Conservation (phyloP, 2,113 vertebrate genomes). For the Acrocephalus arundinaceus region DNA sequence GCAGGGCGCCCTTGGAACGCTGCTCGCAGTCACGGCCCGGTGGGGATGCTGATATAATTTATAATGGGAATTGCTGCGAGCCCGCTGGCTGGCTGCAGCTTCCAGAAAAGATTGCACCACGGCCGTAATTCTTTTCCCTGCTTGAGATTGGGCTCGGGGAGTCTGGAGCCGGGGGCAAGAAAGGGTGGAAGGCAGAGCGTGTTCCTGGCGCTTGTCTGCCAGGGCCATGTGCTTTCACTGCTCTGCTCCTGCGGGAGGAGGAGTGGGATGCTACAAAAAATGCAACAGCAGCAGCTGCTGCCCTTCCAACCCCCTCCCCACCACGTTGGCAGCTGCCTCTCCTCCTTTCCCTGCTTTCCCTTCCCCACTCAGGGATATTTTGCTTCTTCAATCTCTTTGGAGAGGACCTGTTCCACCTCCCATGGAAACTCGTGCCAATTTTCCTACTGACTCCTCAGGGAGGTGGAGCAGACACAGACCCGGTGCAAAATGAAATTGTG, state of each 20-base stretch:
- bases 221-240: background rate
- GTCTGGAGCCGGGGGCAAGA: background rate
- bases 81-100: background rate
- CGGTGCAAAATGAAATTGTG: background rate
- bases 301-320: background rate
- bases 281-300: constrained; percentile 49
- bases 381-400: background rate
- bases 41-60: constrained; percentile 12
- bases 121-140: background rate
- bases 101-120: background rate
- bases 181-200: background rate
- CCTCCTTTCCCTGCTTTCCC: background rate
- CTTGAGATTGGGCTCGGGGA: background rate
- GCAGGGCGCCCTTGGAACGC: background rate
- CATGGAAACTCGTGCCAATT: background rate
- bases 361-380: background rate
- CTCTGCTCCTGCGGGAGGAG: background rate
- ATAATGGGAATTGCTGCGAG: constrained; percentile 13
- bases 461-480: background rate
- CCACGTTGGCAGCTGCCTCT: background rate
- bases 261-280: background rate
- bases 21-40: background rate
- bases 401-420: background rate
- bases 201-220: constrained; percentile 37
- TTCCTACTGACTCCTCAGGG: background rate